A percentile compares a stretch with the other conserved stretches of the same genome.
phyloP scores from a whole-genome alignment of 2,888 invertebrate genomes.

The Nemotelus nigrinus region DNA sequence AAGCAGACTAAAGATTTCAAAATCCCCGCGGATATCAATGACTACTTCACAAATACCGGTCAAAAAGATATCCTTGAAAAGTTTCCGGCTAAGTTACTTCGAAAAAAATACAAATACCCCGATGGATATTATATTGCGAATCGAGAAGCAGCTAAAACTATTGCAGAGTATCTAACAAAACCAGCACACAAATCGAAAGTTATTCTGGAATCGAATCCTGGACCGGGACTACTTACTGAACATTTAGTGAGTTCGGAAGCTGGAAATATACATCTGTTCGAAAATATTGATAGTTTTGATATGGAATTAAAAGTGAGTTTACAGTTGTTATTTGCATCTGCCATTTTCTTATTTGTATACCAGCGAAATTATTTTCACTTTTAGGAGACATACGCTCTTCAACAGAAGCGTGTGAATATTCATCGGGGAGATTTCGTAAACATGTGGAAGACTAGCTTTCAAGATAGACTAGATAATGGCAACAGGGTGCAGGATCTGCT shows the following conservation, averaged over 20 bases:
- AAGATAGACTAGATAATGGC: slow-evolving; percentile 70
- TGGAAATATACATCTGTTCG: slow-evolving; percentile 70
- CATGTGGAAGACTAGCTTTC: slow-evolving; percentile 68
- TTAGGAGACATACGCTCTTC: slow-evolving; percentile 62
- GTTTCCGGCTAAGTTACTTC: slow-evolving; percentile 59
- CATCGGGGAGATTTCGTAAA: slow-evolving; percentile 70
- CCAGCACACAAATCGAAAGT: slow-evolving; percentile 55
- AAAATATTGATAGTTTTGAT: slow-evolving; percentile 68
- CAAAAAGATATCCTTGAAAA: slow-evolving; percentile 43
- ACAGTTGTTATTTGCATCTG: slow-evolving; percentile 8
- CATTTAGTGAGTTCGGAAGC: slow-evolving; percentile 68
- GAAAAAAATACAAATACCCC: slow-evolving; percentile 58
- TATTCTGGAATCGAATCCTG: slow-evolving; percentile 75
- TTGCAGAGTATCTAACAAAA: slow-evolving; percentile 56
- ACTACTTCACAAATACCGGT: slow-evolving; percentile 4
- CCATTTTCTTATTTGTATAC: not conserved
- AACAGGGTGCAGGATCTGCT: slow-evolving; percentile 68
- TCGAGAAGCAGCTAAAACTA: slow-evolving; percentile 55
- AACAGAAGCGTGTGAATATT: slow-evolving; percentile 65
- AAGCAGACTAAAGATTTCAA: slow-evolving; percentile 9
- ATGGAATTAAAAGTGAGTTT: slow-evolving; percentile 62
- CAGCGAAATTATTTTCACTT: slow-evolving; percentile 41
- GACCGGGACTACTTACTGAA: slow-evolving; percentile 72
- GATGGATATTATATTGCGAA: slow-evolving; percentile 58
- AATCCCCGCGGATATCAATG: slow-evolving; percentile 18